Percentiles rank a stretch among this genome's conserved stretches.
phyloP scores from a whole-genome alignment of 2,797 vertebrate genomes.

The Cynopterus sphinx region DNA sequence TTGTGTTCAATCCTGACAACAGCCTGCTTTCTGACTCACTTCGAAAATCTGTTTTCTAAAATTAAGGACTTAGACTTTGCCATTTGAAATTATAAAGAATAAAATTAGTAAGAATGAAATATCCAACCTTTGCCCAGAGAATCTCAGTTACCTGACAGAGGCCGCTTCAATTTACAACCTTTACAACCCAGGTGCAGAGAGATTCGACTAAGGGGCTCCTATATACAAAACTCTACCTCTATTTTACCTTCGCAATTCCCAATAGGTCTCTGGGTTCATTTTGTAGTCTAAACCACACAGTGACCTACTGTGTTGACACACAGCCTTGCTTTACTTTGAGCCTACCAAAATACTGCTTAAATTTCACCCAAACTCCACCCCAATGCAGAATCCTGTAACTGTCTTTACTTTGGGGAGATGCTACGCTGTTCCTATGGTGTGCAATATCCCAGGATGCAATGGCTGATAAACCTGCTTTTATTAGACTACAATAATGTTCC shows the following conservation, averaged over 20 bases:
- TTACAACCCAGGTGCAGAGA: background rate
- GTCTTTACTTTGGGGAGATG: background rate
- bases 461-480: background rate
- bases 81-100: background rate
- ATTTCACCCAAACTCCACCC: background rate
- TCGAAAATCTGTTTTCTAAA: conserved; percentile 15
- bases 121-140: background rate
- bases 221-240: background rate
- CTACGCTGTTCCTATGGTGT: background rate
- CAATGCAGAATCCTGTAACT: background rate
- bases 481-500: background rate
- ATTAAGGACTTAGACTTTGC: background rate
- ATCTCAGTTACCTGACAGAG: background rate
- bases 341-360: background rate
- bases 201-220: background rate
- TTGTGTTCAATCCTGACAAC: too few relatives aligned
- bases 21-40: background rate
- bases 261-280: background rate
- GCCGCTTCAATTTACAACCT: background rate
- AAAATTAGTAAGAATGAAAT: background rate
- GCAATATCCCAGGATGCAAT: background rate
- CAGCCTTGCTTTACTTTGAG: background rate
- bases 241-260: background rate
- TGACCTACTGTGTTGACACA: background rate
- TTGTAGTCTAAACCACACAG: background rate